phyloP scores from a whole-genome alignment of 2,888 invertebrate species.

The Tinea pellionella region DNA sequence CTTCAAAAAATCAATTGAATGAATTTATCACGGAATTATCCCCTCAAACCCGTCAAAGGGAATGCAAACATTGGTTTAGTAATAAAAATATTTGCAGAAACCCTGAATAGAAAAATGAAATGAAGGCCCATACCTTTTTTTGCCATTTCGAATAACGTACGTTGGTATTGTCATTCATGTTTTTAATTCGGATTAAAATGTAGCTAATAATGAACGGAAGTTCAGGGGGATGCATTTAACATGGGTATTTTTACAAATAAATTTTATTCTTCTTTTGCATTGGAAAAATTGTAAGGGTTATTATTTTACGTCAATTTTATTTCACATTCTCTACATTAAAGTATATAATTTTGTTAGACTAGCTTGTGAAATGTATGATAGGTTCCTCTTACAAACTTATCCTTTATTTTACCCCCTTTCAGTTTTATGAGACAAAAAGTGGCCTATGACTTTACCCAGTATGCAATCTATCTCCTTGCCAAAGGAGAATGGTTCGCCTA shows the following conservation, averaged over 20 bases:
- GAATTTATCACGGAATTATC: conserved; percentile 26
- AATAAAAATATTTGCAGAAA: conserved; percentile 66
- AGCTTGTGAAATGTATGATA: too few relatives aligned
- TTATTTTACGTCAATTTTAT: conserved; percentile 23
- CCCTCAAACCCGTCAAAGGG: conserved; percentile 53
- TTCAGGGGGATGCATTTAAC: conserved; percentile 24
- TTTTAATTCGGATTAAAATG: conserved; percentile 59
- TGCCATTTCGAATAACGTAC: conserved; percentile 14
- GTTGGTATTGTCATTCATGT: conserved; percentile 50
- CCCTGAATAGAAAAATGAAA: conserved; percentile 42
- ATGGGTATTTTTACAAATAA: background rate
- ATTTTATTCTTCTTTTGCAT: background rate
- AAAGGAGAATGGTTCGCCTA: too few relatives aligned
- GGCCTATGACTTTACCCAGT: too few relatives aligned
- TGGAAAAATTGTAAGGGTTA: conserved; percentile 19
- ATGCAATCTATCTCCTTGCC: too few relatives aligned
- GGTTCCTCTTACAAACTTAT: too few relatives aligned
- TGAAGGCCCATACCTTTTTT: conserved; percentile 39
- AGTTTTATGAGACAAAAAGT: too few relatives aligned
- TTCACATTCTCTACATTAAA: conserved; percentile 10
- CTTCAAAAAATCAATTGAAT: background rate
- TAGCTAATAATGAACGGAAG: conserved; percentile 45
- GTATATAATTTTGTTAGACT: too few relatives aligned
- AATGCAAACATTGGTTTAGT: conserved; percentile 62
- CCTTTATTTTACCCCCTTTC: too few relatives aligned